Evolutionary conservation across 2,888 invertebrate genomes (phyloP).

Genomic region (Lepidochitona cinerea): DNA sequence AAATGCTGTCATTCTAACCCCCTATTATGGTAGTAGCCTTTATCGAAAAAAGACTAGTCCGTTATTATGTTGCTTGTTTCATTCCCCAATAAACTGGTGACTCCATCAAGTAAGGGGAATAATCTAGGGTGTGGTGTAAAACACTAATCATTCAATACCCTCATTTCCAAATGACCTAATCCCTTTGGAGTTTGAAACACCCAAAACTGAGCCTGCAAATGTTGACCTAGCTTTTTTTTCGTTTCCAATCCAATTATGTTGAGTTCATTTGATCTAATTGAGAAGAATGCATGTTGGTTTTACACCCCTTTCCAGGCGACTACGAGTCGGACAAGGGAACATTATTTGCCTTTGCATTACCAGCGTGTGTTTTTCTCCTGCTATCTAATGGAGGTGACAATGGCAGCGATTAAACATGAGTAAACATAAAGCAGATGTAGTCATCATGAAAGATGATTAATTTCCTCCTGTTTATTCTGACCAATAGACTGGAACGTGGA

Average conservation of each 20-base stretch:
- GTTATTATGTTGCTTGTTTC: too few species aligned
- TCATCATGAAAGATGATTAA: not conserved
- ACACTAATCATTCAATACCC: too few species aligned
- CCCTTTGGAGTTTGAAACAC: too few species aligned
- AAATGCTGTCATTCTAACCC: too few species aligned
- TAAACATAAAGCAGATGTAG: not conserved
- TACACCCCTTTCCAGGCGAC: not conserved
- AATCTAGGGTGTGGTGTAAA: too few species aligned
- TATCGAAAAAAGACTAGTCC: too few species aligned
- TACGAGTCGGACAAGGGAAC: not conserved
- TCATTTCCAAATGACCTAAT: too few species aligned
- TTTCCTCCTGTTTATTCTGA: not conserved
- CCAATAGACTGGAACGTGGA: not conserved
- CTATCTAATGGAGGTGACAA: not conserved
- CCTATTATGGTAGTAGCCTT: too few species aligned
- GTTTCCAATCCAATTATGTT: not conserved
- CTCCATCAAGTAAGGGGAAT: too few species aligned
- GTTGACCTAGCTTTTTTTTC: not conserved
- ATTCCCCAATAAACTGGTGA: too few species aligned
- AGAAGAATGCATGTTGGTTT: not conserved
- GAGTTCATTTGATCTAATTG: not conserved
- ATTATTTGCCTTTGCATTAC: not conserved
- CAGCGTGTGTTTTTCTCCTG: not conserved
- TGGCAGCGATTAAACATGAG: not conserved
- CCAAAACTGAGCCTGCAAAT: too few species aligned